These are phyloP conservation scores for Phoronis australis DNA, from an alignment of 2,888 invertebrate genomes.

Conservation along the genomic window DNA sequence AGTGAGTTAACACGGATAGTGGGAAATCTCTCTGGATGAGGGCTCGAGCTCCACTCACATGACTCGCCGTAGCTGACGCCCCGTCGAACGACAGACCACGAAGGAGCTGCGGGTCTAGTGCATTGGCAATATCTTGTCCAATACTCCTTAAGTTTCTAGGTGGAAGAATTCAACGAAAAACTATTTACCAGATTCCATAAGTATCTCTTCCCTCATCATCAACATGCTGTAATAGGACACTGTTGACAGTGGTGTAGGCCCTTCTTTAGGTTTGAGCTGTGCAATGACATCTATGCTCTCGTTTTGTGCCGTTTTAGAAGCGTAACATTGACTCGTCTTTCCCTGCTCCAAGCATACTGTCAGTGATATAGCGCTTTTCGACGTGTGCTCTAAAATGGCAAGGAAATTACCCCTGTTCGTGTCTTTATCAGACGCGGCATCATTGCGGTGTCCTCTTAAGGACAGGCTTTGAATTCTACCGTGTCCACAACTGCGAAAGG, in stretches of 20 bases:
- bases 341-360: background rate
- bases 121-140: no score
- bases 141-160: no score
- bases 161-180: no score
- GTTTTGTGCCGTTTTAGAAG: background rate
- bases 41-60: background rate
- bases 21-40: background rate
- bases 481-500: background rate
- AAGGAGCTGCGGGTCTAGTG: no score
- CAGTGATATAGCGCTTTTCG: background rate
- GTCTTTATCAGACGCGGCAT: background rate
- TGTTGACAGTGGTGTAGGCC: background rate
- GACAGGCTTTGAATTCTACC: background rate
- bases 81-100: background rate
- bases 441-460: background rate
- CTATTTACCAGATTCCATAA: background rate
- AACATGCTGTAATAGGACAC: background rate
- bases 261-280: background rate
- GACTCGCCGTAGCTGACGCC: background rate
- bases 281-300: background rate
- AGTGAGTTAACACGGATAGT: background rate
- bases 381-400: no score
- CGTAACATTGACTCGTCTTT: background rate
- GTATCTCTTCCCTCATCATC: background rate
- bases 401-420: no score